Evolutionary conservation across 2,888 invertebrate species (phyloP), one percentile per base, ranked within the genome.

Genomic region (Saturnia japonica): DNA sequence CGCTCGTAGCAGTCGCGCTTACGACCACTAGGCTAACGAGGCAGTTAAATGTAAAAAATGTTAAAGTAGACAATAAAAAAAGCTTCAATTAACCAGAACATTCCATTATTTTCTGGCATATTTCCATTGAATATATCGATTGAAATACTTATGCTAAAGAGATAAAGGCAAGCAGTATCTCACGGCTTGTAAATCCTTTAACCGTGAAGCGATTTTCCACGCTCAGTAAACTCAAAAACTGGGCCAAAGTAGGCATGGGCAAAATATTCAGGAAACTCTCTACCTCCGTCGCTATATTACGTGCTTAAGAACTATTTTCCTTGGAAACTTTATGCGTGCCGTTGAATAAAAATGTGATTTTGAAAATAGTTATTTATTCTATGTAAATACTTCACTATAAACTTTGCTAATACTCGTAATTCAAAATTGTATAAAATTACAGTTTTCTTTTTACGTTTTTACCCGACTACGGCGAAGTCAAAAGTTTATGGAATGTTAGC

Each of bases 211-310:
- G 87, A 92, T 92, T 91, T 87, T 88, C 88, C 87, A 88, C 89
- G 91, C 86, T 90, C 89, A 84, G 89, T 88, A 90, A 91, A 91
- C 89, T 91, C 86, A 86, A 87, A 86, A 93, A 91, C 88, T 92
- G 85, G 92, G 93, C 86, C 91, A 90, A 90, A 90, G 91, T 90
- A 89, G 91, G 91, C 91, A 91, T 91, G 87, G 83, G 87, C 85
- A 81, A 88, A 88, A 91, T 90, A 87, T 87, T 88, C 85, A 87
- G 85, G 82, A 86, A 88, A 86, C 86, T 85, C 80, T 83, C 82
- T 80, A 79, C 84, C 81, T 81, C 82, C 83, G 82, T 83, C 81
- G 85, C 86, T 87, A 88, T 85, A 83, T 90, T 87, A 89, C 88
- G 88, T 89, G 87, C 88, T 88, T 90, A 90, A 88, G 83, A 91